phyloP scores from a whole-genome alignment of 2,797 vertebrate genomes.

The Xiphorhynchus erythropygius region DNA sequence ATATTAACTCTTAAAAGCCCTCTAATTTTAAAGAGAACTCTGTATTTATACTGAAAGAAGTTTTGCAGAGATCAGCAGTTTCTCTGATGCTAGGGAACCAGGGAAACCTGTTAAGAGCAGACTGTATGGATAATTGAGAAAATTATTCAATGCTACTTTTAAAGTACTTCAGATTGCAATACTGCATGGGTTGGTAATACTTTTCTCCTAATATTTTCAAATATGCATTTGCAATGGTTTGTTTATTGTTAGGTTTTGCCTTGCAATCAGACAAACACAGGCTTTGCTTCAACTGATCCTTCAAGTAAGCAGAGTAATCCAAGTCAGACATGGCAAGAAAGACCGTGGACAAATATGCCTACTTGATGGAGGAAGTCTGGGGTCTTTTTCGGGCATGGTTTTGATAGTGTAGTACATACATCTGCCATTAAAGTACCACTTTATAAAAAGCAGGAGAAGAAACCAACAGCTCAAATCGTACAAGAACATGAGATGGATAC shows the following conservation, averaged over 20 bases:
- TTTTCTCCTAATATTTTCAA: slow-evolving; percentile 1
- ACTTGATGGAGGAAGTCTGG: not conserved
- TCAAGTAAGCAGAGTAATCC: not conserved
- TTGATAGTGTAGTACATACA: not conserved
- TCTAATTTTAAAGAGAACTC: slow-evolving; percentile 27
- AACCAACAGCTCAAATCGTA: not conserved
- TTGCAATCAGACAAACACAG: not conserved
- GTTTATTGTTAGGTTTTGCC: not conserved
- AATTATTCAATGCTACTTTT: not conserved
- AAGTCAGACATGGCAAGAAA: not conserved
- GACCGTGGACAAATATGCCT: fast-evolving
- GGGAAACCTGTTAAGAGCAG: slow-evolving; percentile 34
- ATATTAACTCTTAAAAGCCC: slow-evolving; percentile 26
- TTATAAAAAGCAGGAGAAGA: not conserved
- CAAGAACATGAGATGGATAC: not conserved
- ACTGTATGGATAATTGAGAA: not conserved
- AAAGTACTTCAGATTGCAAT: not conserved
- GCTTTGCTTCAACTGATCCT: not conserved
- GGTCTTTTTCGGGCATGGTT: not conserved
- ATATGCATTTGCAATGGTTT: not conserved
- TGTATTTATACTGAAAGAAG: not conserved
- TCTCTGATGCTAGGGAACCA: not conserved
- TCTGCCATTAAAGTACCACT: not conserved
- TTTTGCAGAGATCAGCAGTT: slow-evolving; percentile 35
- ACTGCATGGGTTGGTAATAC: not conserved